Percentiles rank a stretch among this genome's conserved stretches.
These are phyloP conservation scores for Lagocephalus sceleratus DNA, from an alignment of 2,797 vertebrate genomes.

Conservation along the genomic window DNA sequence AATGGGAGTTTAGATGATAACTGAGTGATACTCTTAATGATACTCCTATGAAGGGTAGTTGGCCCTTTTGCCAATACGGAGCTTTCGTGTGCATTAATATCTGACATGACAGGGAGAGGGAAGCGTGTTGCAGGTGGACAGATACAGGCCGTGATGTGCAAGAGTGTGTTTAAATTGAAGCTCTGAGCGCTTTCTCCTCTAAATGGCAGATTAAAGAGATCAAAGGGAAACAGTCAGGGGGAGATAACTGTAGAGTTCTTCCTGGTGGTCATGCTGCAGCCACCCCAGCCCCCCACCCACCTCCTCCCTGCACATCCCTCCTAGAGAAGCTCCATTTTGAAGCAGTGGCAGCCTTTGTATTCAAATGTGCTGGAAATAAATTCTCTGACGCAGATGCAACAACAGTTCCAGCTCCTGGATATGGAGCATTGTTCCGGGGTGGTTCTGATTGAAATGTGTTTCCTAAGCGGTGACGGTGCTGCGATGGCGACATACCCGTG, in stretches of 20 bases:
- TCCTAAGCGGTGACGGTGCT: not conserved
- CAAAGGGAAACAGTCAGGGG: conserved; percentile 57
- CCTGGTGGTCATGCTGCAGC: conserved; percentile 59
- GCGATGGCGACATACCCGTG: not conserved
- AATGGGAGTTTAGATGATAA: no score
- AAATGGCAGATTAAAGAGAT: conserved; percentile 68
- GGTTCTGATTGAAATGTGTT: not conserved
- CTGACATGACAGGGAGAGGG: no score
- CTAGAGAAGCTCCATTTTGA: conserved; percentile 11
- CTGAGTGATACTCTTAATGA: no score
- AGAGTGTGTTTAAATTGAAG: conserved; percentile 19
- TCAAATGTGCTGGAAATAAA: conserved; percentile 1
- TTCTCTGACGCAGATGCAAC: no score
- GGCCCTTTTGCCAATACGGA: no score
- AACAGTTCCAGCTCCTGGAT: no score
- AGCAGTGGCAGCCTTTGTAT: not conserved
- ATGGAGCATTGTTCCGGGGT: conserved; percentile 7
- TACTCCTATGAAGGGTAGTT: no score
- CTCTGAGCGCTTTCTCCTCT: conserved; percentile 52
- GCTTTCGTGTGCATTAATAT: no score
- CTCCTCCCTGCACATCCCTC: conserved; percentile 24
- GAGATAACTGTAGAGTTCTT: conserved; percentile 57
- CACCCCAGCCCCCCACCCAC: conserved; percentile 15
- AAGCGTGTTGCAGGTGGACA: not conserved
- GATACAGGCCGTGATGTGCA: not conserved